Evolutionary conservation across 1,140 invertebrate genomes (phyloP), one percentile per base, ranked within the genome.

Genomic region (Tribolium castaneum): DNA sequence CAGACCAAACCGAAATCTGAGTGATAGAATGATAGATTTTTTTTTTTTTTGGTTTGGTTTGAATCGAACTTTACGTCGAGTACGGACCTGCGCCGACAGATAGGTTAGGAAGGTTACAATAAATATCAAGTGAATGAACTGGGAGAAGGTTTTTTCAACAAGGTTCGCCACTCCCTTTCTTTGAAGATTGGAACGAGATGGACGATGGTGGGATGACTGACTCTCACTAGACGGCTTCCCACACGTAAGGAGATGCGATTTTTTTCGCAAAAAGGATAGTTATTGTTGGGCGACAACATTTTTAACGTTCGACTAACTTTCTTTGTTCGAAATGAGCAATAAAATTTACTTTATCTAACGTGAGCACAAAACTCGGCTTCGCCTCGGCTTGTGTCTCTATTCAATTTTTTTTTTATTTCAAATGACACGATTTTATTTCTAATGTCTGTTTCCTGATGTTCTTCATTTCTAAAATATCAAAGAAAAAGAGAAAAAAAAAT

Each of bases 41-140:
- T 30, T 30, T 30, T 30, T 30, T 30, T n/a, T 6, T 72, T 3
- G 50, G 51, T 75, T 80, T 80, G 81, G 81, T 82, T 82, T 82
- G 81, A 80, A 78, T 78, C 77, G 62, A 80, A 78, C 78, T 80
- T 81, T 80, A 19, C 5, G 16, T 19, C 39, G 13, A 49, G 22
- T 71, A 14, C 51, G 76, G 66, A 10, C 9, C 52, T 74, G 22
- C 16, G 50, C 39, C 10, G n/a, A 50, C 12, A 74, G 19, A 9
- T 6, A 71, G 13, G 12, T 45, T 45, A 45, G 9, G 51, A 52
- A 52, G 51, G 51, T 52, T 52, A 76, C 52, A 80, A 80, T 82
- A 83, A 83, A 83, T 83, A 79, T 79, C 79, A 76, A 78, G 82
- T 83, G 82, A 83, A 83, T 83, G 80, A 83, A 83, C 82, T 82